phyloP scores from a whole-genome alignment of 2,888 invertebrate species.

The Thysanoteuthis rhombus region DNA sequence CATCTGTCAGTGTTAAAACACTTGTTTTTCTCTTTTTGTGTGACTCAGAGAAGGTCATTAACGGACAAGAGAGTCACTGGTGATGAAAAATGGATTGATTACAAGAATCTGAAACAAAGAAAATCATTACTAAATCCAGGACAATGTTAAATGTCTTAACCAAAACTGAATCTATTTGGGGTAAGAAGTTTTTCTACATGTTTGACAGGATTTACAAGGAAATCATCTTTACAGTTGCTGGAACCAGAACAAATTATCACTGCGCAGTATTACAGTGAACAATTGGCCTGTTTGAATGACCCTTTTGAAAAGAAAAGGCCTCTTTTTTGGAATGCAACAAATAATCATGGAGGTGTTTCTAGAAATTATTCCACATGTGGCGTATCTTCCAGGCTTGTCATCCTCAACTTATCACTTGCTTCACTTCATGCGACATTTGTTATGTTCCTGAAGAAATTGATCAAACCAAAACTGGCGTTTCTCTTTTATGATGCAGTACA shows the following conservation, averaged over 20 bases:
- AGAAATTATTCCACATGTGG: neutral
- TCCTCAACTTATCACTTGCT: neutral
- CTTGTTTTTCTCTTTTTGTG: too few relatives aligned
- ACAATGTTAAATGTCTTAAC: neutral
- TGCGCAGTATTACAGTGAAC: neutral
- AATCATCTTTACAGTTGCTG: neutral
- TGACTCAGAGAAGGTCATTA: too few relatives aligned
- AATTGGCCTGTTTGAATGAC: neutral
- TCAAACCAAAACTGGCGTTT: neutral
- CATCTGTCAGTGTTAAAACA: too few relatives aligned
- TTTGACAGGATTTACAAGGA: too few relatives aligned
- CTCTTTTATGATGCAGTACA: too few relatives aligned
- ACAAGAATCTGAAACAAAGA: neutral
- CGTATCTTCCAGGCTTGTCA: neutral
- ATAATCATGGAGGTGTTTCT: neutral
- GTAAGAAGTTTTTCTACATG: too few relatives aligned
- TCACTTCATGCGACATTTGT: neutral
- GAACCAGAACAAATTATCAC: neutral
- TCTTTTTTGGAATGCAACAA: neutral
- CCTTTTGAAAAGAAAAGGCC: neutral
- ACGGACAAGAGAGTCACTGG: too few relatives aligned
- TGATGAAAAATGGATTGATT: too few relatives aligned
- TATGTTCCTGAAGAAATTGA: neutral
- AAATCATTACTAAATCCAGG: neutral
- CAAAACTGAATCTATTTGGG: neutral